Conservation (phyloP, 2,113 vertebrate genomes). For the Xiphorhynchus elegans region DNA sequence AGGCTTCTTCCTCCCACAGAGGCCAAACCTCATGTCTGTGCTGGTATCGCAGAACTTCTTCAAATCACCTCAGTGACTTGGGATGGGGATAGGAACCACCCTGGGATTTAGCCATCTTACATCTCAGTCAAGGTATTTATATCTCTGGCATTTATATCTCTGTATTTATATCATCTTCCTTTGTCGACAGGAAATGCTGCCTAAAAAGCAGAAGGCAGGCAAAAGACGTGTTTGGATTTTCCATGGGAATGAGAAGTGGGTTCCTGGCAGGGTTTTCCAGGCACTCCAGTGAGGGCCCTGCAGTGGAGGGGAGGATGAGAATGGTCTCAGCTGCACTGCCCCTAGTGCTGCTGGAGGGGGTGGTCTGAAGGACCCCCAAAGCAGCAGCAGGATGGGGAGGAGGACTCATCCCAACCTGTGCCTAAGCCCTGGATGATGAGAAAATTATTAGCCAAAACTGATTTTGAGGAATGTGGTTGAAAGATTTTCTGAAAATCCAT, state of each 20-base stretch:
- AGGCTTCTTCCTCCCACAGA: slow-evolving; percentile 20
- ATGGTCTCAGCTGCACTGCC: background rate
- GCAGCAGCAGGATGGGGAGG: background rate
- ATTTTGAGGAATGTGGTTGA: background rate
- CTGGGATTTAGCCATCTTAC: background rate
- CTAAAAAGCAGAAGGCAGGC: background rate
- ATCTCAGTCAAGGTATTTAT: background rate
- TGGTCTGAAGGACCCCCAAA: background rate
- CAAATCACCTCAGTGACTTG: background rate
- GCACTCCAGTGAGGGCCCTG: background rate
- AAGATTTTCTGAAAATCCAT: background rate
- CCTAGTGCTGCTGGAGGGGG: background rate
- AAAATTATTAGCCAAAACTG: background rate
- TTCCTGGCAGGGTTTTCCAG: background rate
- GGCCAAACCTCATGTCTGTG: background rate
- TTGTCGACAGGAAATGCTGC: background rate
- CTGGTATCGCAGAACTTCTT: background rate
- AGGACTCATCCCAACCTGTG: background rate
- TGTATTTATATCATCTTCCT: background rate
- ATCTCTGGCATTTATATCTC: background rate
- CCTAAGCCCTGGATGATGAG: background rate
- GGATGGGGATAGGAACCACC: background rate
- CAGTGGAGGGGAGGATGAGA: background rate
- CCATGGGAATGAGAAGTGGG: background rate
- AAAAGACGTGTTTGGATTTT: background rate